phyloP scores from a whole-genome alignment of 2,797 vertebrate species.

The Hyperoplus lanceolatus region DNA sequence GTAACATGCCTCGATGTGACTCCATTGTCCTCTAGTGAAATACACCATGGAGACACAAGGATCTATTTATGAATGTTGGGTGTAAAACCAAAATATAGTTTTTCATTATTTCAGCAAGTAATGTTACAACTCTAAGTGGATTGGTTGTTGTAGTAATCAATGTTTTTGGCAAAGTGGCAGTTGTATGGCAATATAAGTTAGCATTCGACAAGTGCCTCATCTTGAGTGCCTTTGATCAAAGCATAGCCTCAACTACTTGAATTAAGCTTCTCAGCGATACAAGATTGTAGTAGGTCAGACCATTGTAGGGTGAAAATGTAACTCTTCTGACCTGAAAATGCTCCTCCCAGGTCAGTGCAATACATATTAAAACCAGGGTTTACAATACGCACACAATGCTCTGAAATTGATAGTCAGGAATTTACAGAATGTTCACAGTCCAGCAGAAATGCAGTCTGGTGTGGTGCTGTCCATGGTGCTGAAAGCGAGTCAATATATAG shows the following conservation, averaged over 20 bases:
- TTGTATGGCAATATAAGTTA: slow-evolving; percentile 40
- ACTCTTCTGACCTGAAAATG: slow-evolving; percentile 6
- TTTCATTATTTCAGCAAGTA: slow-evolving; percentile 37
- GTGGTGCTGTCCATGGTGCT: neutral
- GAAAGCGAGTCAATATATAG: neutral
- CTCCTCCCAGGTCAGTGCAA: neutral
- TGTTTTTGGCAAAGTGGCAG: slow-evolving; percentile 32
- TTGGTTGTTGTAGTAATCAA: slow-evolving; percentile 44
- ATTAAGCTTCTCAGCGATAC: slow-evolving; percentile 16
- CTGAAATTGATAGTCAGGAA: neutral
- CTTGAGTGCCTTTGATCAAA: slow-evolving; percentile 43
- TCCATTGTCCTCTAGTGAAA: slow-evolving; percentile 73
- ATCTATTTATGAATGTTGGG: slow-evolving; percentile 57
- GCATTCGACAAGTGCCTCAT: slow-evolving; percentile 48
- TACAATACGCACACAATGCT: neutral
- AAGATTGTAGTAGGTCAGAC: neutral
- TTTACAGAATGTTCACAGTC: neutral
- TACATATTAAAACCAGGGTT: slow-evolving; percentile 28
- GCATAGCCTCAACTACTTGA: slow-evolving; percentile 19
- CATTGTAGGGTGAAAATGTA: neutral
- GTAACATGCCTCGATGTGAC: slow-evolving; percentile 65
- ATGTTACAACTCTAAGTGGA: slow-evolving; percentile 48
- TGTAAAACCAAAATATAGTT: slow-evolving; percentile 45
- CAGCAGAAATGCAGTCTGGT: neutral
- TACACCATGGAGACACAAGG: slow-evolving; percentile 34